phyloP scores from a whole-genome alignment of 2,888 invertebrate genomes.

The Drosophila lutescens region DNA sequence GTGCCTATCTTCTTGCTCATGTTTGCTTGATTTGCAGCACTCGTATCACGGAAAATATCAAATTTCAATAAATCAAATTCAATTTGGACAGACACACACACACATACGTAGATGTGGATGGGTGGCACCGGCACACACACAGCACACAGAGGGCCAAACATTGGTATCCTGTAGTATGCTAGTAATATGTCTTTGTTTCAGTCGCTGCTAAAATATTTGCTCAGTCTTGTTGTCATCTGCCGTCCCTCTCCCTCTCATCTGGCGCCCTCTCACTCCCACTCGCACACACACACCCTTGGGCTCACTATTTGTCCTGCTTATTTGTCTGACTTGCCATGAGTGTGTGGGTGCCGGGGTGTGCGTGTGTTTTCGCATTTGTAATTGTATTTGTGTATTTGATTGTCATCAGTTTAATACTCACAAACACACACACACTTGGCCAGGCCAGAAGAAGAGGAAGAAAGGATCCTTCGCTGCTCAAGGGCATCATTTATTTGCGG shows the following conservation, averaged over 20 bases:
- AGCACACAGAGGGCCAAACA: slow-evolving; percentile 13
- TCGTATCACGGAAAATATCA: slow-evolving; percentile 81
- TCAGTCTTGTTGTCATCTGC: slow-evolving; percentile 62
- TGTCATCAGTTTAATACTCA: slow-evolving; percentile 74
- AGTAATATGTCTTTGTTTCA: slow-evolving; percentile 78
- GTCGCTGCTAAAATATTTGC: slow-evolving; percentile 76
- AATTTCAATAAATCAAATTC: slow-evolving; percentile 83
- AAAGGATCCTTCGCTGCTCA: slow-evolving; percentile 58
- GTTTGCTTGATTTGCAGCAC: slow-evolving; percentile 78
- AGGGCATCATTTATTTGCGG: slow-evolving; percentile 77
- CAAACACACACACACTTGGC: slow-evolving; percentile 29
- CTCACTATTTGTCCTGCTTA: slow-evolving; percentile 68
- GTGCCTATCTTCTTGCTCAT: slow-evolving; percentile 50
- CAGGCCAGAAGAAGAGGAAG: slow-evolving; percentile 11
- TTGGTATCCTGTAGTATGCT: slow-evolving; percentile 42
- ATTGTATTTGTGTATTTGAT: slow-evolving; percentile 81
- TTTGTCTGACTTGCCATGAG: slow-evolving; percentile 59
- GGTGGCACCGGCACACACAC: slow-evolving; percentile 15
- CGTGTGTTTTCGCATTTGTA: slow-evolving; percentile 67
- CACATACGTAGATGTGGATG: slow-evolving; percentile 29
- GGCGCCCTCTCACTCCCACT: slow-evolving; percentile 12
- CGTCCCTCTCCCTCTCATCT: slow-evolving; percentile 13
- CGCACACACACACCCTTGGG: slow-evolving; percentile 1
- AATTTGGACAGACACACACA: slow-evolving; percentile 73
- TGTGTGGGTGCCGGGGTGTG: slow-evolving; percentile 26